Evolutionary conservation across 1,140 invertebrate species (phyloP).

Genomic region (Platyscapa corneri): DNA sequence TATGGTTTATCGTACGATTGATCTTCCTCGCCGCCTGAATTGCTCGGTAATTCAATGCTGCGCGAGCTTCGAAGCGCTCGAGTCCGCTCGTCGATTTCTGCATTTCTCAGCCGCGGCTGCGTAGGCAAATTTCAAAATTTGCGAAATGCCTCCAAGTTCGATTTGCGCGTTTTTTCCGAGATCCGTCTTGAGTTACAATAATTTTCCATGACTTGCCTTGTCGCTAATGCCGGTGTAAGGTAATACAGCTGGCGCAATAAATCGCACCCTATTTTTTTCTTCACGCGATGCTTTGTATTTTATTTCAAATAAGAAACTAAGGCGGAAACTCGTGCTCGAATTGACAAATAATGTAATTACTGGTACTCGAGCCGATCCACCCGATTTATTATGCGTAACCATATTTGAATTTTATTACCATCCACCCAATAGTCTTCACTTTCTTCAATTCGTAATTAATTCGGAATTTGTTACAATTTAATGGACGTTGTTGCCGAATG

Average conservation of each 20-base stretch:
- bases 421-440: neutral
- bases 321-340: too few relatives aligned
- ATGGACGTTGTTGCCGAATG: too few relatives aligned
- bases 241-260: too few relatives aligned
- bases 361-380: neutral
- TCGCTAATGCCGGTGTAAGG: too few relatives aligned
- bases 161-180: neutral
- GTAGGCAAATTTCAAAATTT: neutral
- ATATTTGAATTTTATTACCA: neutral
- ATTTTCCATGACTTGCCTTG: neutral
- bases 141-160: neutral
- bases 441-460: neutral
- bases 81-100: neutral
- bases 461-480: too few relatives aligned
- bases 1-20: too few relatives aligned
- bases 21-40: neutral
- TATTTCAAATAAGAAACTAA: too few relatives aligned
- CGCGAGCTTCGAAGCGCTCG: neutral
- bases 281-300: too few relatives aligned
- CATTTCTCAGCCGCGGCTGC: neutral
- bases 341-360: too few relatives aligned
- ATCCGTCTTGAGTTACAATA: neutral
- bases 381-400: neutral
- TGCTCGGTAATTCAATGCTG: neutral
- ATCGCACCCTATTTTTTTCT: too few relatives aligned